Percentiles rank a stretch among this genome's conserved stretches.
phyloP scores from a whole-genome alignment of 2,797 vertebrate species.

The Lagocephalus sceleratus region DNA sequence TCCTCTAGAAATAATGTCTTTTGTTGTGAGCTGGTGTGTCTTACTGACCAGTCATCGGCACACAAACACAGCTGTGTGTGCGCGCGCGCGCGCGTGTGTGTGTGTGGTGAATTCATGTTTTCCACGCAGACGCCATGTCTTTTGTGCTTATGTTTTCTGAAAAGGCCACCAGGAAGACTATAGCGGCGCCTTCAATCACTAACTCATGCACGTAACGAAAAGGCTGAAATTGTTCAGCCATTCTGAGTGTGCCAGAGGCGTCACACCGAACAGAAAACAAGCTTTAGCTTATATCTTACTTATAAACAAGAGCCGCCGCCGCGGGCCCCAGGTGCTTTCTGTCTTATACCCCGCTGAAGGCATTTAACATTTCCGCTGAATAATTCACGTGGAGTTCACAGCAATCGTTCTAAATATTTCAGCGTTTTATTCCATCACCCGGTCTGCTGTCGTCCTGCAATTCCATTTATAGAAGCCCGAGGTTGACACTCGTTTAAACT shows the following conservation, averaged over 20 bases:
- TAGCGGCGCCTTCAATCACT: constrained; percentile 19
- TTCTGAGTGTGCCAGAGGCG: constrained; percentile 21
- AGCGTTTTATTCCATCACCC: constrained; percentile 13
- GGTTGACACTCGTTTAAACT: constrained; percentile 45
- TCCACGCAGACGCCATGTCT: constrained; percentile 39
- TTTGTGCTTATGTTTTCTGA: constrained; percentile 41
- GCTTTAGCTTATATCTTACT: constrained; percentile 29
- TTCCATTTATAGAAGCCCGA: constrained; percentile 15
- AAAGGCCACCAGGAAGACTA: constrained; percentile 48
- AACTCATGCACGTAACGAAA: constrained; percentile 19
- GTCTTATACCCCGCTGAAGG: constrained; percentile 11
- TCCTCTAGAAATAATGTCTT: constrained; percentile 50
- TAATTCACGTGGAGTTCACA: constrained; percentile 32
- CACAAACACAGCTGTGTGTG: constrained; percentile 21
- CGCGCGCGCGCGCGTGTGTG: background rate
- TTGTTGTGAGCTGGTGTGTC: constrained; percentile 48
- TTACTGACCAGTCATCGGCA: constrained; percentile 39
- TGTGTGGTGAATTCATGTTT: constrained; percentile 32
- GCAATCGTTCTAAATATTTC: constrained; percentile 23
- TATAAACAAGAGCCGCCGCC: constrained; percentile 1
- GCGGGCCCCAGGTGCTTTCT: background rate
- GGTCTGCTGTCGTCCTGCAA: constrained; percentile 14
- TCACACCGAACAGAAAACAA: constrained; percentile 30
- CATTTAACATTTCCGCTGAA: constrained; percentile 25
- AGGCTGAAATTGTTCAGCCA: constrained; percentile 43